Conservation (phyloP, 2,797 vertebrate genomes). For the Aselliscus stoliczkanus region DNA sequence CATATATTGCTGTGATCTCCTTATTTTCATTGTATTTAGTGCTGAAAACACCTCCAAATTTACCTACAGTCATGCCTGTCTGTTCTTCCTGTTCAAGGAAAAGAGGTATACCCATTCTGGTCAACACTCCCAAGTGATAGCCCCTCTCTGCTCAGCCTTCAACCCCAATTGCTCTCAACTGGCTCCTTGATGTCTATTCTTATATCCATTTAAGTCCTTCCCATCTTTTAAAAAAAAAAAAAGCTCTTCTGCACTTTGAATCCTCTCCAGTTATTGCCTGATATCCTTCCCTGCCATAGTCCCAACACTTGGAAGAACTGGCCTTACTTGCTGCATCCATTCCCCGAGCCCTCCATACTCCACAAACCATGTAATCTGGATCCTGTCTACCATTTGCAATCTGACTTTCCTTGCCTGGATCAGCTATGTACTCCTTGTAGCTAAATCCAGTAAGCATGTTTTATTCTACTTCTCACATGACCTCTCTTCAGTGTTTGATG, state of each 20-base stretch:
- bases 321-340: background rate
- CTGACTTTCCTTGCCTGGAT: background rate
- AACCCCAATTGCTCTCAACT: rapidly evolving
- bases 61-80: background rate
- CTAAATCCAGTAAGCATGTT: background rate
- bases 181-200: background rate
- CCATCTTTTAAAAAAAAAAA: background rate
- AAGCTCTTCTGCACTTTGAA: background rate
- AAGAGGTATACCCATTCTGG: background rate
- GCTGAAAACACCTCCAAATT: background rate
- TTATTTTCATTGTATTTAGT: background rate
- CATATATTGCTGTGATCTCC: background rate
- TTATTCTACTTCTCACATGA: background rate
- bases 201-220: background rate
- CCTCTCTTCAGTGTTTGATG: background rate
- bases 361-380: background rate
- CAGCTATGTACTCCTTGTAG: background rate
- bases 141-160: background rate
- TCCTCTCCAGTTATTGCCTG: background rate
- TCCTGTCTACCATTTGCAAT: too few relatives aligned
- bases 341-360: background rate
- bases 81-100: background rate
- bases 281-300: background rate
- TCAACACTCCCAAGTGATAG: background rate
- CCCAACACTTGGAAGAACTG: background rate